phyloP scores from a whole-genome alignment of 2,113 vertebrate species.

The Atlantisia rogersi region DNA sequence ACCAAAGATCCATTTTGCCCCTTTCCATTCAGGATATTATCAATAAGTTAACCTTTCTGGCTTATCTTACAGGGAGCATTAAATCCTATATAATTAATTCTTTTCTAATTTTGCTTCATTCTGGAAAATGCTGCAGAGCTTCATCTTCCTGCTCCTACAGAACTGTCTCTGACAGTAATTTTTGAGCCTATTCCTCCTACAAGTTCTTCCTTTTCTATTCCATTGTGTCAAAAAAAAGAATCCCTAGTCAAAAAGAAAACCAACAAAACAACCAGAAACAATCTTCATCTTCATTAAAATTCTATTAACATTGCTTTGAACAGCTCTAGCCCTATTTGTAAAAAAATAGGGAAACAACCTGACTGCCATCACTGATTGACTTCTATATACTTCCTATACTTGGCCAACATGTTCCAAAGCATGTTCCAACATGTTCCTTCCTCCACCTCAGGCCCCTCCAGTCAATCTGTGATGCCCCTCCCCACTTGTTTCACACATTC shows the following conservation, averaged over 20 bases:
- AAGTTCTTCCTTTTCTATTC: neutral
- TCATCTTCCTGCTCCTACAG: neutral
- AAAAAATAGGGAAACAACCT: neutral
- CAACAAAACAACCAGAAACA: neutral
- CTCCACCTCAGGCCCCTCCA: neutral
- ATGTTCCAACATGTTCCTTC: neutral
- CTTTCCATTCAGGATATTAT: neutral
- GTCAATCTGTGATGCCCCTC: neutral
- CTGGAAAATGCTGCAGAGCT: neutral
- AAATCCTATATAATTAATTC: neutral
- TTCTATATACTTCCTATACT: neutral
- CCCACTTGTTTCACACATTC: accelerated
- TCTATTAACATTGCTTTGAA: neutral
- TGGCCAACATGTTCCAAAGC: neutral
- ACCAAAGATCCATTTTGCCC: neutral
- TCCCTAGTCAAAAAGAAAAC: neutral
- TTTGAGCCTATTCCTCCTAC: neutral
- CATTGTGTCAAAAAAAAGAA: neutral
- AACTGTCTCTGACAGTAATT: neutral
- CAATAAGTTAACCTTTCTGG: neutral
- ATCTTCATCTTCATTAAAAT: neutral
- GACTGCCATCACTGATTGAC: no score
- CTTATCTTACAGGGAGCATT: neutral
- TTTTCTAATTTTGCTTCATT: neutral
- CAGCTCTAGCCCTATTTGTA: neutral